Percentiles rank a stretch among this genome's conserved stretches.
Evolutionary conservation across 2,888 invertebrate genomes (phyloP).

Genomic region (Ceriagrion tenellum): DNA sequence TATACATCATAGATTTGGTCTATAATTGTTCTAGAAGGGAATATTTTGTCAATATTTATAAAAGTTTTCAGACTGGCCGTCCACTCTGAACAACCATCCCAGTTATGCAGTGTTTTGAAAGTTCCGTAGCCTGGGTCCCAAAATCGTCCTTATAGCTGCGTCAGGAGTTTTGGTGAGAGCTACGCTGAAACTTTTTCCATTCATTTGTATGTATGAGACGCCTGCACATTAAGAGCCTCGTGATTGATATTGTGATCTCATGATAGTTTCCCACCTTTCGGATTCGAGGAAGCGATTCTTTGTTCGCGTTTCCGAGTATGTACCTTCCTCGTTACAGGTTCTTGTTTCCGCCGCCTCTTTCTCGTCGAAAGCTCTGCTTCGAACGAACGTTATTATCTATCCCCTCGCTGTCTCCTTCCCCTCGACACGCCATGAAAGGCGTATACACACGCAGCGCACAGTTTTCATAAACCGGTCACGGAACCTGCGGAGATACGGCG

Average conservation of each 20-base stretch:
- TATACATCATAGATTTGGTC: too few relatives aligned
- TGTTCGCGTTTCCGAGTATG: not conserved
- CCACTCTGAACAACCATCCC: too few relatives aligned
- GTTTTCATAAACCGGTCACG: constrained; percentile 61
- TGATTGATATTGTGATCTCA: not conserved
- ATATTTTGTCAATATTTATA: too few relatives aligned
- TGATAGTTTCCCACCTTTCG: not conserved
- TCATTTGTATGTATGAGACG: not conserved
- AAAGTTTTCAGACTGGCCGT: too few relatives aligned
- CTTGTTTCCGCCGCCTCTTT: not conserved
- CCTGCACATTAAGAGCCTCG: not conserved
- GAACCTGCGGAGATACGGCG: not conserved
- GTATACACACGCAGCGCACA: not conserved
- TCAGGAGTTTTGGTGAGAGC: too few relatives aligned
- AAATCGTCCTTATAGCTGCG: too few relatives aligned
- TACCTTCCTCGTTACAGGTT: not conserved
- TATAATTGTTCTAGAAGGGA: too few relatives aligned
- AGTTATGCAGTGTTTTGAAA: too few relatives aligned
- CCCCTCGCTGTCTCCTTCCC: constrained; percentile 23
- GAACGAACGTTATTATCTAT: not conserved
- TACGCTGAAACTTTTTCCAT: too few relatives aligned
- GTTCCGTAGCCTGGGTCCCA: too few relatives aligned
- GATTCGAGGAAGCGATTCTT: not conserved
- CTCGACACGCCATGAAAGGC: not conserved
- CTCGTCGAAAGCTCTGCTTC: not conserved